Evolutionary conservation across 2,113 vertebrate genomes (phyloP).

Genomic region (Labeo catla): DNA sequence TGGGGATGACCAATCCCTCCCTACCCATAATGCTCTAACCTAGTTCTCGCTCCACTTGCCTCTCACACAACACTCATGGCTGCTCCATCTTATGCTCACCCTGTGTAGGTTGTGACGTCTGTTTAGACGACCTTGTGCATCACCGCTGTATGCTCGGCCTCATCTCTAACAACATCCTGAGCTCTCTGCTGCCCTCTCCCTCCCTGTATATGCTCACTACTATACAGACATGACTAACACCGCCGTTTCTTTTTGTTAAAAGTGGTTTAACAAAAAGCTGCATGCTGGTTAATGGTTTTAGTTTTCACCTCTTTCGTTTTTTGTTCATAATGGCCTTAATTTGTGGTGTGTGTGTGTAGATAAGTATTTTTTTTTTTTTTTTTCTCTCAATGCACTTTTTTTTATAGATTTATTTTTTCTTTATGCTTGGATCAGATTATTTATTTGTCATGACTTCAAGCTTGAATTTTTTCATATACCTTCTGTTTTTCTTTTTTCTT

Average conservation of each 20-base stretch:
- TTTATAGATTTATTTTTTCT: conserved; percentile 44
- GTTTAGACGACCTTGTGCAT: conserved; percentile 88
- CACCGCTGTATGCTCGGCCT: conserved; percentile 77
- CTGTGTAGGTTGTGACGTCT: conserved; percentile 68
- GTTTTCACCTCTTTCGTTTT: conserved; percentile 62
- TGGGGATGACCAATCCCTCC: conserved; percentile 72
- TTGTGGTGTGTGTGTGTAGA: conserved; percentile 66
- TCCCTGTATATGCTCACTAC: conserved; percentile 81
- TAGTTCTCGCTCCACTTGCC: conserved; percentile 78
- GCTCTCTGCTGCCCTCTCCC: conserved; percentile 61
- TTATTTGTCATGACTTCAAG: conserved; percentile 85
- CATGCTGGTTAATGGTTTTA: conserved; percentile 80
- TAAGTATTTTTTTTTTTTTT: conserved; percentile 59
- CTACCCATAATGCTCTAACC: conserved; percentile 86
- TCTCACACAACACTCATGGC: conserved; percentile 77
- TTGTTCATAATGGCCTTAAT: conserved; percentile 81
- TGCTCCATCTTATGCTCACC: conserved; percentile 87
- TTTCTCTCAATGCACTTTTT: conserved; percentile 53
- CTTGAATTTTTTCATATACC: conserved; percentile 83
- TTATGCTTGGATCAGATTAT: conserved; percentile 73
- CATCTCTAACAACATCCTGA: conserved; percentile 73
- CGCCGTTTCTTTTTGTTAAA: conserved; percentile 89
- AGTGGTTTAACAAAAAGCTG: conserved; percentile 78
- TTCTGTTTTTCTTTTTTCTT: conserved; percentile 40
- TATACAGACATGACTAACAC: conserved; percentile 84